These are phyloP conservation scores for Lucifuga dentata DNA, from an alignment of 2,113 vertebrate species.

Conservation along the genomic window DNA sequence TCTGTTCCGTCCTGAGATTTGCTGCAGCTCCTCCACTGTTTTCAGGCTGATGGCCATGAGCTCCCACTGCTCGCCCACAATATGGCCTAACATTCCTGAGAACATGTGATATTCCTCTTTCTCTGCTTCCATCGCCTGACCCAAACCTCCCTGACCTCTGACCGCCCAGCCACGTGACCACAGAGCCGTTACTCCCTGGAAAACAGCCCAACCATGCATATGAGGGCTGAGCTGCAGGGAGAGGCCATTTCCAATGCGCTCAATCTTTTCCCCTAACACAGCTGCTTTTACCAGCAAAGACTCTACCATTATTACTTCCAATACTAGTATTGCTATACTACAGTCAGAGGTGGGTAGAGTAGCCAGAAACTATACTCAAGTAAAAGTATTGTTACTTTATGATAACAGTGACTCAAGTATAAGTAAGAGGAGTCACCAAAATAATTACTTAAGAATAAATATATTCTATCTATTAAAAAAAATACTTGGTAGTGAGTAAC, in stretches of 20 bases:
- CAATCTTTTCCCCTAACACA: not conserved
- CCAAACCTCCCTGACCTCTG: slow-evolving; percentile 20
- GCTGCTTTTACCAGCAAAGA: not conserved
- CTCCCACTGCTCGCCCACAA: slow-evolving; percentile 55
- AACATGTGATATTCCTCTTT: slow-evolving; percentile 67
- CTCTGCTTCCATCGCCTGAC: slow-evolving; percentile 31
- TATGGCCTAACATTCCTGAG: slow-evolving; percentile 62
- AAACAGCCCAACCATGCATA: slow-evolving; percentile 11
- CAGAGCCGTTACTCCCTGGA: slow-evolving; percentile 27
- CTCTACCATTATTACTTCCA: not conserved
- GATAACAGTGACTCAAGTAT: no score
- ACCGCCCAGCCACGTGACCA: slow-evolving; percentile 48
- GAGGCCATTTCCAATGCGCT: not conserved
- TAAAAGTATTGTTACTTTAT: not conserved
- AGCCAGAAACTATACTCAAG: no score
- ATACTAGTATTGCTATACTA: not conserved
- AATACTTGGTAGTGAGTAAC: no score
- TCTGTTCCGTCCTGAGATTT: slow-evolving; percentile 12
- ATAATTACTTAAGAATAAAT: no score
- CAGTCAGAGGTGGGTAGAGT: no score
- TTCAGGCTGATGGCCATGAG: slow-evolving; percentile 47
- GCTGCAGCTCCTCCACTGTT: slow-evolving; percentile 32
- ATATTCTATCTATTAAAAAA: no score
- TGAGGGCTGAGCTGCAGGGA: not conserved
- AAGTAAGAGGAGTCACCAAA: no score